Percentiles rank a stretch among this genome's conserved stretches.
phyloP scores from a whole-genome alignment of 2,113 vertebrate species.

The Rhipidura dahli region DNA sequence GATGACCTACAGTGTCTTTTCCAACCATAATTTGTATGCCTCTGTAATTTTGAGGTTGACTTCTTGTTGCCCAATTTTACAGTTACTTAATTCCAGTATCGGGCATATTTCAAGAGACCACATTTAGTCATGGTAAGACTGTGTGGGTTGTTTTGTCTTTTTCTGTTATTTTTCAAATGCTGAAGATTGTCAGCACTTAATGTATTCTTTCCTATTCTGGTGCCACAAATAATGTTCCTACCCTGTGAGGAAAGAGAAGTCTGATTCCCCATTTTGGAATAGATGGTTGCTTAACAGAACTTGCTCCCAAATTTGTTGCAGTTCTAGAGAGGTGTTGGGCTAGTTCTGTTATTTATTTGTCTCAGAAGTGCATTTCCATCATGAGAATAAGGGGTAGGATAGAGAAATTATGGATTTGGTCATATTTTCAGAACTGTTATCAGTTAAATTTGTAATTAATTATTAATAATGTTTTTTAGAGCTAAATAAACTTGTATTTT shows the following conservation, averaged over 20 bases:
- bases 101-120: slow-evolving; percentile 13
- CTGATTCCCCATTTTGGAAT: neutral
- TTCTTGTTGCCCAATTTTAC: slow-evolving; percentile 48
- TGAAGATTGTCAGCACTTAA: slow-evolving; percentile 19
- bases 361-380: neutral
- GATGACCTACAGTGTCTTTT: neutral
- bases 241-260: neutral
- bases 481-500: neutral
- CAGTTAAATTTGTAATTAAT: neutral
- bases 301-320: neutral
- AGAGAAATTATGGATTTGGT: neutral
- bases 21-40: slow-evolving; percentile 18
- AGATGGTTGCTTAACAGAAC: neutral
- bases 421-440: neutral
- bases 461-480: neutral
- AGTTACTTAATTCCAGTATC: slow-evolving; percentile 41
- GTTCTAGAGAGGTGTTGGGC: neutral
- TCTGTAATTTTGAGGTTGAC: slow-evolving; percentile 35
- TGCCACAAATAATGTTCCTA: slow-evolving; percentile 16
- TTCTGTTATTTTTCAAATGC: slow-evolving; percentile 7
- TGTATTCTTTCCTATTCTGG: neutral
- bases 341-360: neutral
- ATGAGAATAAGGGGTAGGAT: neutral
- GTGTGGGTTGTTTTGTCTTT: neutral
- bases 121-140: slow-evolving; percentile 31